Conservation (phyloP, 2,888 invertebrate genomes). For the Leptopilina drosophilae region DNA sequence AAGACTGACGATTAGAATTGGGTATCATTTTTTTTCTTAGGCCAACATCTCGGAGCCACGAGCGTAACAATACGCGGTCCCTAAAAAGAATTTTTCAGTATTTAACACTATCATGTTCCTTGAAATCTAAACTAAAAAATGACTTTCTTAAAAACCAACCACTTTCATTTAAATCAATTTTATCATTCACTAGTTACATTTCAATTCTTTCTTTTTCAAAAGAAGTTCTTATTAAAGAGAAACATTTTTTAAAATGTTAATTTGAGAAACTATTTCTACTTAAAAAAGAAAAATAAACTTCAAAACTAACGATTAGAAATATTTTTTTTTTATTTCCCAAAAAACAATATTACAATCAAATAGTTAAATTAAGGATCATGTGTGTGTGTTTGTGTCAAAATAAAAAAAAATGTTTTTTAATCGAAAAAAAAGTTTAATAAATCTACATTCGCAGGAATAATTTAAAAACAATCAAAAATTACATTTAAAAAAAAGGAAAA, state of each 20-base stretch:
- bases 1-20: slow-evolving; percentile 13
- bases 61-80: slow-evolving; percentile 72
- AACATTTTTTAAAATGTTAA: not conserved
- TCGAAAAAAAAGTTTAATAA: slow-evolving; percentile 3
- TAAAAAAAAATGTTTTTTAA: not conserved
- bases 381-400: not conserved
- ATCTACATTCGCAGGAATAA: not conserved
- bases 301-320: not conserved
- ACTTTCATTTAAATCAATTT: no score
- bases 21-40: slow-evolving; percentile 70
- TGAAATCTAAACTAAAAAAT: not conserved
- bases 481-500: not conserved
- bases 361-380: not conserved
- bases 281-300: not conserved
- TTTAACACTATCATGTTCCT: slow-evolving; percentile 12
- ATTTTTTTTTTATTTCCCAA: slow-evolving; percentile 17
- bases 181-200: no score
- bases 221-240: no score
- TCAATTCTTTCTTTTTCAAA: no score
- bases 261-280: not conserved
- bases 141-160: not conserved
- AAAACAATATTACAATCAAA: not conserved
- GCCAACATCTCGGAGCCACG: slow-evolving; percentile 71
- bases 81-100: slow-evolving; percentile 64
- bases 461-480: not conserved